A percentile compares a stretch with the other conserved stretches of the same genome.
Evolutionary conservation across 1,140 invertebrate species (phyloP).

Genomic region (Panagrolaimus sp.): DNA sequence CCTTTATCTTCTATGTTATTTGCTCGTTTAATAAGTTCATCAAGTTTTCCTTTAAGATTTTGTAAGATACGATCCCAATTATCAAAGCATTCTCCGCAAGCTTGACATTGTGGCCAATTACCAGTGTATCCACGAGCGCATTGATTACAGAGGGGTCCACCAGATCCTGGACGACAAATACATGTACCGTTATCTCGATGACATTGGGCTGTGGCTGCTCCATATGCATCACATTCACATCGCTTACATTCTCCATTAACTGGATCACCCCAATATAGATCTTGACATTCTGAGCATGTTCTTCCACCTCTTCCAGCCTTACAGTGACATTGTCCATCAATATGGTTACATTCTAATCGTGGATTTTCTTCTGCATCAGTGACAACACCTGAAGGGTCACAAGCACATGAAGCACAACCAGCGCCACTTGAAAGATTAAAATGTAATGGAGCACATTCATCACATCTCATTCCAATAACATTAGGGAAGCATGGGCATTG

Average conservation of each 20-base stretch:
- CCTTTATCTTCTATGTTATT: conserved; percentile 59
- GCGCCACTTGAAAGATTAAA: conserved; percentile 85
- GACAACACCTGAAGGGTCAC: conserved; percentile 75
- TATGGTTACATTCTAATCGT: conserved; percentile 61
- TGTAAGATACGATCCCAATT: conserved; percentile 89
- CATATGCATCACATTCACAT: conserved; percentile 80
- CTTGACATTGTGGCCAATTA: conserved; percentile 75
- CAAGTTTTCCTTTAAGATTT: conserved; percentile 62
- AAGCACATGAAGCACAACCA: conserved; percentile 79
- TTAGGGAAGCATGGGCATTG: conserved; percentile 85
- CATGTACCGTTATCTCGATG: conserved; percentile 78
- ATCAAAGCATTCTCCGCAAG: conserved; percentile 97
- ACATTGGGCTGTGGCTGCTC: conserved; percentile 75
- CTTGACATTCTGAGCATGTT: conserved; percentile 86
- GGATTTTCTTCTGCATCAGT: conserved; percentile 65
- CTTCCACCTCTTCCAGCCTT: conserved; percentile 82
- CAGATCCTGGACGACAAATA: conserved; percentile 79
- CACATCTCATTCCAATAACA: conserved; percentile 76
- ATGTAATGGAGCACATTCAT: conserved; percentile 75
- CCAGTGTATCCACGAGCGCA: conserved; percentile 91
- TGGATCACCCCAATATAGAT: conserved; percentile 87
- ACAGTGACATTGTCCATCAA: conserved; percentile 83
- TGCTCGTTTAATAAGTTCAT: conserved; percentile 43
- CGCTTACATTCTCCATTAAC: conserved; percentile 65
- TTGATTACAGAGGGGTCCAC: conserved; percentile 85